Conservation (phyloP, 2,113 vertebrate genomes). For the Notechis scutatus region DNA sequence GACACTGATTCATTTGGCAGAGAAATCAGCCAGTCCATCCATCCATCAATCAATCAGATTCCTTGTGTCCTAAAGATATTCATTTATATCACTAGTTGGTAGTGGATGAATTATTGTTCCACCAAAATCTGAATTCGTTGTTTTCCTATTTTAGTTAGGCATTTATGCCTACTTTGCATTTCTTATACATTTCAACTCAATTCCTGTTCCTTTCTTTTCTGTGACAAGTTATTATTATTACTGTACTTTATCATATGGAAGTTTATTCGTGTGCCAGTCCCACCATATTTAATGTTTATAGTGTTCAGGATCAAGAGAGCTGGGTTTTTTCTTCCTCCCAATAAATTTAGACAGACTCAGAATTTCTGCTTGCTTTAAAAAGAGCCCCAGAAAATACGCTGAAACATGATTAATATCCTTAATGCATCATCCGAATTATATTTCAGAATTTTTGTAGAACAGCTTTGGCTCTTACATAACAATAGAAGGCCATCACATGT, state of each 20-base stretch:
- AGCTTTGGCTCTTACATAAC: conserved; percentile 13
- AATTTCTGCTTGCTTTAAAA: neutral
- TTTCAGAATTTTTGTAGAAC: neutral
- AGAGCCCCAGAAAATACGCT: neutral
- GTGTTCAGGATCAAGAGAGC: neutral
- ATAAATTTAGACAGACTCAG: neutral
- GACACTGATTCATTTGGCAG: neutral
- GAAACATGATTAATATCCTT: neutral
- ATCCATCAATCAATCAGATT: neutral
- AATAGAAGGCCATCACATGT: neutral
- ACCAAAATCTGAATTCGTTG: neutral
- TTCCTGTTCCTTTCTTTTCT: neutral
- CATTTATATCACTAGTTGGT: neutral
- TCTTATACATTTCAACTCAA: neutral
- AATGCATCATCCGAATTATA: neutral
- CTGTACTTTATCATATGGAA: neutral
- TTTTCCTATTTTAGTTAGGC: neutral
- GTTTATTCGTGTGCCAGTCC: neutral
- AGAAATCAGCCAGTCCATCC: neutral
- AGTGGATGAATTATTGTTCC: neutral
- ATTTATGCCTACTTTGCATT: neutral
- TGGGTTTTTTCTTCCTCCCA: neutral
- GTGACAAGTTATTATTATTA: neutral
- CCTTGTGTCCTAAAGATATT: neutral
- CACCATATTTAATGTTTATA: neutral